Percentiles rank a stretch among this genome's conserved stretches.
phyloP scores from a whole-genome alignment of 2,888 invertebrate species.

The Atrina japonica region DNA sequence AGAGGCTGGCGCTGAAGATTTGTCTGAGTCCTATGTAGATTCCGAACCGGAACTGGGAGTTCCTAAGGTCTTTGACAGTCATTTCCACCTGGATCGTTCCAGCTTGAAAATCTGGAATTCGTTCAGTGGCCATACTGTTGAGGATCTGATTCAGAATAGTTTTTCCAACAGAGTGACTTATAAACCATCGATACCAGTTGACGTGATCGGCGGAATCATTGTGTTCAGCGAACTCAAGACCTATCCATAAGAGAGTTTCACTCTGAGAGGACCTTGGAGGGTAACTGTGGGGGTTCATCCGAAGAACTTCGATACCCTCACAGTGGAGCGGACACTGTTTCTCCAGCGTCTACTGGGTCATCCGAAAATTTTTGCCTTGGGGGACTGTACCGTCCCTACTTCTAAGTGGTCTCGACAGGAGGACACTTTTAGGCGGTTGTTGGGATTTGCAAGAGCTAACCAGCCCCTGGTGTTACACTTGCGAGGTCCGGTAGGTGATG shows the following conservation, averaged over 20 bases:
- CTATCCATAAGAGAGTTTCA: not conserved
- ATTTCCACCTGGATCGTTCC: no score
- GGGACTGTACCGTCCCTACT: not conserved
- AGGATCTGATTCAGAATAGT: constrained; percentile 4
- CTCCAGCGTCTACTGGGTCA: constrained; percentile 9
- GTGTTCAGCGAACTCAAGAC: constrained; percentile 15
- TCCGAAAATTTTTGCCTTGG: constrained; percentile 9
- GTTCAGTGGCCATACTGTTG: constrained; percentile 8
- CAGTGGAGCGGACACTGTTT: not conserved
- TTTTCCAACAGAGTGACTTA: not conserved
- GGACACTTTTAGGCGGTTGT: constrained; percentile 1
- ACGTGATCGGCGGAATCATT: constrained; percentile 4
- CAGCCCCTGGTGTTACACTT: constrained; percentile 14
- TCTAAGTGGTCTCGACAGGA: constrained; percentile 9
- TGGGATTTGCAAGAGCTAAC: not conserved
- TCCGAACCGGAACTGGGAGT: no score
- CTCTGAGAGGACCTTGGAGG: constrained; percentile 9
- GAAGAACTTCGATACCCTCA: not conserved
- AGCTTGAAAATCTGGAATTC: no score
- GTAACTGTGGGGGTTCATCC: constrained; percentile 3
- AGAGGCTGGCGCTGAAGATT: no score
- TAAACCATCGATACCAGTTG: constrained; percentile 11
- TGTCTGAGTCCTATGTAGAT: no score
- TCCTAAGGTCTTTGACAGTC: no score
- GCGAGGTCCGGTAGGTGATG: constrained; percentile 6